phyloP scores from a whole-genome alignment of 2,113 vertebrate species.

The Pogona vitticeps region DNA sequence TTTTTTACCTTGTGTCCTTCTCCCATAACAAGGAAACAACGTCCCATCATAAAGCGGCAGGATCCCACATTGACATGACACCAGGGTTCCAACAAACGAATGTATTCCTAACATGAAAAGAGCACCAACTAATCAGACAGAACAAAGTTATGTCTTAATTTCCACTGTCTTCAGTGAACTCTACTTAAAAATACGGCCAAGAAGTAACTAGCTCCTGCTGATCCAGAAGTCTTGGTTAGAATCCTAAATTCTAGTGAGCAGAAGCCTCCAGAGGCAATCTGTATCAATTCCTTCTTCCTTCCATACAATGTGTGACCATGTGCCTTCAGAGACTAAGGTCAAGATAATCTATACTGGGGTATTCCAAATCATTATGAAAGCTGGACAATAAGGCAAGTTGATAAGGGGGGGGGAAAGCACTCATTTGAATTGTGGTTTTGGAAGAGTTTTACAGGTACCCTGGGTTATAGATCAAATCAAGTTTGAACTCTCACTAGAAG shows the following conservation, averaged over 20 bases:
- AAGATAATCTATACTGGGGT: no score
- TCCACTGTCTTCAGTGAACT: neutral
- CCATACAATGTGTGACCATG: no score
- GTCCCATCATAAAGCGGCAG: conserved; percentile 91
- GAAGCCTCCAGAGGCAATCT: neutral
- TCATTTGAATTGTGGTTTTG: no score
- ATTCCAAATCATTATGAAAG: no score
- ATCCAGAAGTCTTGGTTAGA: neutral
- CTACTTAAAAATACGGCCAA: neutral
- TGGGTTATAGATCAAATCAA: no score
- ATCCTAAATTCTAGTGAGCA: neutral
- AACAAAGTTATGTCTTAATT: neutral
- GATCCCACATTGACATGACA: conserved; percentile 95
- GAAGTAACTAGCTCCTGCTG: neutral
- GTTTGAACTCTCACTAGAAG: no score
- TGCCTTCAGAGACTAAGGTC: no score
- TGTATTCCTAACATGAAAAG: conserved; percentile 82
- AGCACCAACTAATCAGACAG: conserved; percentile 25
- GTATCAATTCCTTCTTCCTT: no score
- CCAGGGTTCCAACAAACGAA: conserved; percentile 88
- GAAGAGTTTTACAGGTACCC: no score
- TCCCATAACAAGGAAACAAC: conserved; percentile 90
- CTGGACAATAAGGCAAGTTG: no score
- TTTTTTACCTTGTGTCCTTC: conserved; percentile 91
- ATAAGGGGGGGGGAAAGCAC: no score